These are phyloP conservation scores for Pachycephus smyrnensis DNA, from an alignment of 2,888 invertebrate species.

Conservation along the genomic window DNA sequence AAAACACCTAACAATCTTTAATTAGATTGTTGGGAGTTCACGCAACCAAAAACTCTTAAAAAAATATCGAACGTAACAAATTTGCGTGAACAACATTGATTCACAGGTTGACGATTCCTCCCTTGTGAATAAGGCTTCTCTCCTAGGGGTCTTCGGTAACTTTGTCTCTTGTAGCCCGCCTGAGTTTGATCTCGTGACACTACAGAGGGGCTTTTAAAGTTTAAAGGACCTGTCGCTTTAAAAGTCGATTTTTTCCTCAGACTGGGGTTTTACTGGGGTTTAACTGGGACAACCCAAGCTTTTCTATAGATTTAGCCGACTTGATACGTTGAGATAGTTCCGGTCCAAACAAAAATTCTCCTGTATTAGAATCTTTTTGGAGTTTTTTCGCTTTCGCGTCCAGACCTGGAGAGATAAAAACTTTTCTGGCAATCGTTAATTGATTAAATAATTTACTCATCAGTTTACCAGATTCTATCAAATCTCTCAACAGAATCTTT, in stretches of 20 bases:
- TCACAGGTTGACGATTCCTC: too few relatives aligned
- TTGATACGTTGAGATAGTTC: constrained; percentile 27
- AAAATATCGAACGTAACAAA: too few relatives aligned
- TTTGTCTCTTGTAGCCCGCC: constrained; percentile 14
- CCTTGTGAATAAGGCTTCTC: too few relatives aligned
- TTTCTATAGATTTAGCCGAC: constrained; percentile 29
- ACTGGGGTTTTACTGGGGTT: constrained; percentile 30
- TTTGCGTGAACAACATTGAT: too few relatives aligned
- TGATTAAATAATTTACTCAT: constrained; percentile 23
- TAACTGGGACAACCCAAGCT: constrained; percentile 20
- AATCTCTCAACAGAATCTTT: constrained; percentile 17
- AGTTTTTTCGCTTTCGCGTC: constrained; percentile 25
- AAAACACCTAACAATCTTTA: too few relatives aligned
- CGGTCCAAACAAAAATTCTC: constrained; percentile 26
- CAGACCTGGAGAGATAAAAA: constrained; percentile 29
- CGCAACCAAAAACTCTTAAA: too few relatives aligned
- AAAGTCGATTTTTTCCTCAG: constrained; percentile 12
- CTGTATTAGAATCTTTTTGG: constrained; percentile 26
- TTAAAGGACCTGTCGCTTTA: constrained; percentile 20
- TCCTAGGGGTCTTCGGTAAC: too few relatives aligned
- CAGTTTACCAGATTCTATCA: constrained; percentile 26
- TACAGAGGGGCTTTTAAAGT: constrained; percentile 27
- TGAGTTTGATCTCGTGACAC: constrained; percentile 13
- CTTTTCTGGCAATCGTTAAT: constrained; percentile 25
- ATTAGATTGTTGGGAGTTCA: too few relatives aligned